phyloP scores from a whole-genome alignment of 1,140 invertebrate genomes.

The Drosophila pruinosa region DNA sequence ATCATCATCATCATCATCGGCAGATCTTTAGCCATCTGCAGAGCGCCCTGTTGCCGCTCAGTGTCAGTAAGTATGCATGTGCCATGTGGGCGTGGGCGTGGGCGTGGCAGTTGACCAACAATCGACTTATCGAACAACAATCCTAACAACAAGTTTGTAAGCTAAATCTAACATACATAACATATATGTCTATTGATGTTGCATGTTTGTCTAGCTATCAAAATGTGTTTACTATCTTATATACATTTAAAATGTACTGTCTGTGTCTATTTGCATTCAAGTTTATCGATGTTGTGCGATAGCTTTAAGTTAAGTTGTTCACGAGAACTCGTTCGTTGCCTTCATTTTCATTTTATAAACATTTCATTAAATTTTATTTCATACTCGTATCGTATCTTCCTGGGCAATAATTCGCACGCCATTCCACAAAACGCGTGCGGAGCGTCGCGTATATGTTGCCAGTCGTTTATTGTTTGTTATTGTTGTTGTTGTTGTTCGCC shows the following conservation, averaged over 20 bases:
- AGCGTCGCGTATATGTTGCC: constrained; percentile 63
- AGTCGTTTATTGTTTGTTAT: constrained; percentile 20
- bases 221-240: not conserved
- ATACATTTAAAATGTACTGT: too few species aligned
- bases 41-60: constrained; percentile 77
- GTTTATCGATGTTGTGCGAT: constrained; percentile 14
- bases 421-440: constrained; percentile 76
- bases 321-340: not conserved
- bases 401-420: constrained; percentile 81
- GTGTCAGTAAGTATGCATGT: constrained; percentile 79
- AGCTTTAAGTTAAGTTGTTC: not conserved
- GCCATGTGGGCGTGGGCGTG: not conserved
- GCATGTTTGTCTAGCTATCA: constrained; percentile 48
- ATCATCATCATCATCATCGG: constrained; percentile 73
- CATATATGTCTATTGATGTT: constrained; percentile 40
- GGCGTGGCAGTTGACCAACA: not conserved
- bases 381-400: too few species aligned
- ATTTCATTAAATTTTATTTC: constrained; percentile 82
- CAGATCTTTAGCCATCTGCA: constrained; percentile 81
- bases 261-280: constrained; percentile 25
- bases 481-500: constrained; percentile 39
- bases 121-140: not conserved
- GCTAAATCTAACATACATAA: not conserved
- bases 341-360: constrained; percentile 81
- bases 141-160: constrained; percentile 14